These are phyloP conservation scores for Neotragus moschatus DNA, from an alignment of 2,113 vertebrate genomes.

Conservation along the genomic window DNA sequence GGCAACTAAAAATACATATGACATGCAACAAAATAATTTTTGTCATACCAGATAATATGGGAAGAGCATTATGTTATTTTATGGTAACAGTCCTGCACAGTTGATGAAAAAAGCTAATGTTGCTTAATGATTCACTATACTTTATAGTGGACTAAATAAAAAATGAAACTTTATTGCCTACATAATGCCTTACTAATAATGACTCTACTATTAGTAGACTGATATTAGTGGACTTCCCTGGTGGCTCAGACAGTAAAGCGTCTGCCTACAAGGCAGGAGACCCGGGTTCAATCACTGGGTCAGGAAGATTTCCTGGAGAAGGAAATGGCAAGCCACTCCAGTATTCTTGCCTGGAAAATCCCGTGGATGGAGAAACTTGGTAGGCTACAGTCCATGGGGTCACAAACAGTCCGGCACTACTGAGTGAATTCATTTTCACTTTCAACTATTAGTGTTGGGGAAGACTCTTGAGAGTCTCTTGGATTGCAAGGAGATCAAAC, in stretches of 20 bases:
- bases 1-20: neutral
- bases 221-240: neutral
- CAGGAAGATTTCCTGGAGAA: neutral
- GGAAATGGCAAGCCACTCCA: neutral
- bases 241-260: neutral
- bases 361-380: neutral
- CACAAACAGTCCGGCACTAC: accelerated
- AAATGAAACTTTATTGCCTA: neutral
- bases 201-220: neutral
- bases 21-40: neutral
- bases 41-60: neutral
- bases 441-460: neutral
- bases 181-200: neutral
- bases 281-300: neutral
- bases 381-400: neutral
- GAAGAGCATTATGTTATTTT: neutral
- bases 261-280: neutral
- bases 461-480: neutral
- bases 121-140: neutral
- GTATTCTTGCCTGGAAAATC: neutral
- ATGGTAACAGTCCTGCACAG: neutral
- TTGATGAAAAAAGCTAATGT: neutral
- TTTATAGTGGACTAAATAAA: neutral
- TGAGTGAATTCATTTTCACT: neutral
- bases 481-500: neutral